Evolutionary conservation across 2,797 vertebrate species (phyloP).

Genomic region (Danio jaintianensis): DNA sequence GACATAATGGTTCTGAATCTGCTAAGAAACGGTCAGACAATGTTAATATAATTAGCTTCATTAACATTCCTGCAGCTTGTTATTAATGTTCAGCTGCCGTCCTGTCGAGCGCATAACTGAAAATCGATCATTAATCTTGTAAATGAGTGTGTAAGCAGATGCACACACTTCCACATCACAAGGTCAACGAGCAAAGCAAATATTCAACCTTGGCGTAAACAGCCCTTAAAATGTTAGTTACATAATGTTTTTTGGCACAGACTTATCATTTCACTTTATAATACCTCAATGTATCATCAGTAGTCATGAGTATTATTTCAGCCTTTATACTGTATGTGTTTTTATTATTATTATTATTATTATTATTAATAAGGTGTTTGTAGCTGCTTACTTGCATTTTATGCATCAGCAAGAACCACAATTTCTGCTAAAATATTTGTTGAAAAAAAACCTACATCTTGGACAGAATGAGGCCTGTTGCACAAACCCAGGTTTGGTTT

Average conservation of each 20-base stretch:
- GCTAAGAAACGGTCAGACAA: conserved; percentile 35
- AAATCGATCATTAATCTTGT: conserved; percentile 47
- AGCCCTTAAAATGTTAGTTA: no score
- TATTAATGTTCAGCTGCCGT: conserved; percentile 41
- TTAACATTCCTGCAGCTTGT: conserved; percentile 26
- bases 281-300: not conserved
- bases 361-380: no score
- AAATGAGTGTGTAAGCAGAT: conserved; percentile 34
- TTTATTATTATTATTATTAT: no score
- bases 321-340: no score
- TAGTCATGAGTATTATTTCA: no score
- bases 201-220: not conserved
- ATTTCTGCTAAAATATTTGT: no score
- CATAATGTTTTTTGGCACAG: no score
- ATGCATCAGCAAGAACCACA: no score
- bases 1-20: conserved; percentile 19
- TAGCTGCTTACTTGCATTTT: no score
- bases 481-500: no score
- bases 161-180: conserved; percentile 11
- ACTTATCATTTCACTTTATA: not conserved
- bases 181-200: conserved; percentile 22
- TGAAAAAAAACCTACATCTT: no score
- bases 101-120: not conserved
- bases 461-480: no score
- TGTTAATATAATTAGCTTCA: conserved; percentile 42